Percentiles rank a stretch among this genome's conserved stretches.
phyloP scores from a whole-genome alignment of 2,797 vertebrate genomes.

The Helarctos malayanus region DNA sequence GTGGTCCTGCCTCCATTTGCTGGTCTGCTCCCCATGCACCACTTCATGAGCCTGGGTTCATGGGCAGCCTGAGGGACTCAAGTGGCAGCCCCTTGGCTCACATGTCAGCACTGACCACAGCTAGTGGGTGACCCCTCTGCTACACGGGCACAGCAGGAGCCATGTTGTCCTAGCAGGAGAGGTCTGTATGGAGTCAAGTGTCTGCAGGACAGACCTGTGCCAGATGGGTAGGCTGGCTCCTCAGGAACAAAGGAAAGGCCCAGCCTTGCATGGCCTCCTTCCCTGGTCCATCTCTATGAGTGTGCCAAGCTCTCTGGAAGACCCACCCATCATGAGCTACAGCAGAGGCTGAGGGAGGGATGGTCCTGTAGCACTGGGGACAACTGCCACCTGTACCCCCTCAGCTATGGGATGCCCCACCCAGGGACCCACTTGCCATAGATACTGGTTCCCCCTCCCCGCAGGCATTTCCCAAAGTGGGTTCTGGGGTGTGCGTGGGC shows the following conservation, averaged over 20 bases:
- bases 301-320: neutral
- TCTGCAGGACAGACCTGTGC: neutral
- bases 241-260: neutral
- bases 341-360: neutral
- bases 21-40: neutral
- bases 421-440: neutral
- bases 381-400: neutral
- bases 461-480: neutral
- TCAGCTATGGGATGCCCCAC: neutral
- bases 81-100: neutral
- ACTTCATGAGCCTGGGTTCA: neutral
- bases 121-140: neutral
- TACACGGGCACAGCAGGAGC: neutral
- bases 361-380: neutral
- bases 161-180: neutral
- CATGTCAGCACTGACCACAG: neutral
- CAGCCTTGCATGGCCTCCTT: too few species aligned
- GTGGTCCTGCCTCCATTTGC: accelerated
- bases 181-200: neutral
- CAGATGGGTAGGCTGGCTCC: neutral
- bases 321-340: neutral
- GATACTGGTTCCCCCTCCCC: neutral
- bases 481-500: neutral
- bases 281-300: too few species aligned
- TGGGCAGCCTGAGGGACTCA: neutral